These are phyloP conservation scores for Alviniconcha strummeri DNA, from an alignment of 2,888 invertebrate genomes.

Conservation along the genomic window DNA sequence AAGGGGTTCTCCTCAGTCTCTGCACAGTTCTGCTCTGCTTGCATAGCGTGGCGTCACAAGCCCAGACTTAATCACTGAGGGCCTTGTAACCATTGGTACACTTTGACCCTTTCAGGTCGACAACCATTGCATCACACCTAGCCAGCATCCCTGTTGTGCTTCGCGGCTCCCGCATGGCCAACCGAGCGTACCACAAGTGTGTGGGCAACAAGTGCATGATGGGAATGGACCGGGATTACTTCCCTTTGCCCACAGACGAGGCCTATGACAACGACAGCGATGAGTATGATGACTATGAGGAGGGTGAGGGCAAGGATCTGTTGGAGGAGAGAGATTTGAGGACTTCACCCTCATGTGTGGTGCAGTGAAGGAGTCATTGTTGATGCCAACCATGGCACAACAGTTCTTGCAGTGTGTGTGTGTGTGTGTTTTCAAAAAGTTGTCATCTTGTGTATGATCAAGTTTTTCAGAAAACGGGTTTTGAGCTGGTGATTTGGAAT, in stretches of 20 bases:
- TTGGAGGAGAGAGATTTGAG: conserved; percentile 45
- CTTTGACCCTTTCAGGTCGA: neutral
- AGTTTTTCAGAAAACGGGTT: neutral
- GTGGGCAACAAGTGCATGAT: conserved; percentile 33
- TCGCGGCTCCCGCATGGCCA: conserved; percentile 39
- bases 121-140: conserved; percentile 42
- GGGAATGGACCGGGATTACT: conserved; percentile 42
- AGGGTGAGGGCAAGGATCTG: conserved; percentile 43
- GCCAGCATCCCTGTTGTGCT: conserved; percentile 44
- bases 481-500: neutral
- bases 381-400: too few relatives aligned
- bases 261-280: conserved; percentile 37
- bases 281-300: conserved; percentile 43
- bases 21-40: too few relatives aligned
- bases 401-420: too few relatives aligned
- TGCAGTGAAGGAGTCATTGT: conserved; percentile 34
- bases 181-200: conserved; percentile 35
- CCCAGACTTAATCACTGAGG: too few relatives aligned
- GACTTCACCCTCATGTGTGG: conserved; percentile 44
- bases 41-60: too few relatives aligned
- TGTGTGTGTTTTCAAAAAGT: too few relatives aligned
- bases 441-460: too few relatives aligned
- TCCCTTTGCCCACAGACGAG: conserved; percentile 44
- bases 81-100: too few relatives aligned
- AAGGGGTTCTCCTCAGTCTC: too few relatives aligned